These are phyloP conservation scores for Haemorhous mexicanus DNA, from an alignment of 2,113 vertebrate genomes.

Conservation along the genomic window DNA sequence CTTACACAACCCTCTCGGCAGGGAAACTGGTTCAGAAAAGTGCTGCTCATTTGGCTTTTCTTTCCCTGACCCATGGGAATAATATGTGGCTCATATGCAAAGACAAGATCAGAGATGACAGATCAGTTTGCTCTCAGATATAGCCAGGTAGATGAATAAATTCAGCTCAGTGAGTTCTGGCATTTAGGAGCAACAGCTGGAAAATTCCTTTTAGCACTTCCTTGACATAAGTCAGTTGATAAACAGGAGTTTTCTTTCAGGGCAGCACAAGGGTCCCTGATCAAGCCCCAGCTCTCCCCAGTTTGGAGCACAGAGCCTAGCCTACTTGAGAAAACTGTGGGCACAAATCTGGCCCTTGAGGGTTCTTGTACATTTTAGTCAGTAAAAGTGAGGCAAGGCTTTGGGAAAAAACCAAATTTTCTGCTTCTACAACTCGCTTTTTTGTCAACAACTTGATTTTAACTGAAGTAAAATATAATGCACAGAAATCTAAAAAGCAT, in stretches of 20 bases:
- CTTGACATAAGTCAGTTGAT: conserved; percentile 6
- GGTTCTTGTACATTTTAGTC: neutral
- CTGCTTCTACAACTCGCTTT: neutral
- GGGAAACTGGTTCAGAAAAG: conserved; percentile 42
- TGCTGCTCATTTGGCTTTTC: conserved; percentile 31
- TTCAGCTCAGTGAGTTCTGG: conserved; percentile 12
- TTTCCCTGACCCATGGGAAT: neutral
- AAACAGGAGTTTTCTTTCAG: conserved; percentile 4
- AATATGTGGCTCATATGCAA: conserved; percentile 4
- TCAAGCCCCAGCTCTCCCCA: neutral
- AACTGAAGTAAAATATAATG: neutral
- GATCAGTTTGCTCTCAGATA: conserved; percentile 24
- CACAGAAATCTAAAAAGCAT: neutral
- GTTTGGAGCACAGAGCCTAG: neutral
- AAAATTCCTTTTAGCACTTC: conserved; percentile 47
- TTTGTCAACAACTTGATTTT: neutral
- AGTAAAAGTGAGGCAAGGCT: neutral
- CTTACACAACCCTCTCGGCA: neutral
- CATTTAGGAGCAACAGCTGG: conserved; percentile 37
- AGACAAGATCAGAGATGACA: conserved; percentile 43
- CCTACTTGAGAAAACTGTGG: neutral
- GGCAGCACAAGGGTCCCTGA: neutral
- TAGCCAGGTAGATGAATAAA: conserved; percentile 28
- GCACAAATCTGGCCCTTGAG: neutral
- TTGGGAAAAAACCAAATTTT: neutral